These are phyloP conservation scores for Incurvaria masculella DNA, from an alignment of 2,888 invertebrate genomes.

Conservation along the genomic window DNA sequence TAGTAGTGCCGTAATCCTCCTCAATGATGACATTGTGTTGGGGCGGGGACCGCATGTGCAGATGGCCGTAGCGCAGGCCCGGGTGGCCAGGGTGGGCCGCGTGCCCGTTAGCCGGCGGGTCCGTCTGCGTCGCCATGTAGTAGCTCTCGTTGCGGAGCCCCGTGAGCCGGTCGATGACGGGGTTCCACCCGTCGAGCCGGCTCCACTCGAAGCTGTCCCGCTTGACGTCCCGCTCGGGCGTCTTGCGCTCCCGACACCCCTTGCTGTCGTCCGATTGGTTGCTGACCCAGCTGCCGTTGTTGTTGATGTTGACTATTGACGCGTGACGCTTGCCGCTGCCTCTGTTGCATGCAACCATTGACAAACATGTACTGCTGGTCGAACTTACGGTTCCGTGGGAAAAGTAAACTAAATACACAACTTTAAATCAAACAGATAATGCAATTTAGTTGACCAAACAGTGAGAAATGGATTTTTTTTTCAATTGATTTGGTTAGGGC, in stretches of 20 bases:
- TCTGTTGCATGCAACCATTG: conserved; percentile 21
- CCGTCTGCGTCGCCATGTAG: conserved; percentile 74
- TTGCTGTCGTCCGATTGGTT: conserved; percentile 52
- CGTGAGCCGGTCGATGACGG: conserved; percentile 84
- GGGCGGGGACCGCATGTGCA: conserved; percentile 44
- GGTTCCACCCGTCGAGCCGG: conserved; percentile 72
- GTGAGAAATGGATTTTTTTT: too few relatives aligned
- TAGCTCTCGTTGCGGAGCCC: conserved; percentile 88
- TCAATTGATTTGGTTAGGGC: too few relatives aligned
- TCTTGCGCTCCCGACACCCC: conserved; percentile 46
- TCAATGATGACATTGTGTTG: conserved; percentile 63
- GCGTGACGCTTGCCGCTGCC: conserved; percentile 42
- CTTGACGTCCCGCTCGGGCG: conserved; percentile 45
- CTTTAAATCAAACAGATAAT: too few relatives aligned
- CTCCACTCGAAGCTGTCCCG: conserved; percentile 58
- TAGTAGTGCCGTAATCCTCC: conserved; percentile 51
- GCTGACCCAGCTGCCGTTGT: conserved; percentile 49
- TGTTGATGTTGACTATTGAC: conserved; percentile 48
- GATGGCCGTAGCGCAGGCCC: conserved; percentile 30
- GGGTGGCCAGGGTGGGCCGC: conserved; percentile 26
- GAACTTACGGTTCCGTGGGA: too few relatives aligned
- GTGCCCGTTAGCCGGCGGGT: conserved; percentile 56
- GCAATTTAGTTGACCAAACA: too few relatives aligned
- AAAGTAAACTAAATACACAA: too few relatives aligned
- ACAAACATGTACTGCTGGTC: too few relatives aligned